Evolutionary conservation across 2,888 invertebrate genomes (phyloP).

Genomic region (Oligia latruncula): DNA sequence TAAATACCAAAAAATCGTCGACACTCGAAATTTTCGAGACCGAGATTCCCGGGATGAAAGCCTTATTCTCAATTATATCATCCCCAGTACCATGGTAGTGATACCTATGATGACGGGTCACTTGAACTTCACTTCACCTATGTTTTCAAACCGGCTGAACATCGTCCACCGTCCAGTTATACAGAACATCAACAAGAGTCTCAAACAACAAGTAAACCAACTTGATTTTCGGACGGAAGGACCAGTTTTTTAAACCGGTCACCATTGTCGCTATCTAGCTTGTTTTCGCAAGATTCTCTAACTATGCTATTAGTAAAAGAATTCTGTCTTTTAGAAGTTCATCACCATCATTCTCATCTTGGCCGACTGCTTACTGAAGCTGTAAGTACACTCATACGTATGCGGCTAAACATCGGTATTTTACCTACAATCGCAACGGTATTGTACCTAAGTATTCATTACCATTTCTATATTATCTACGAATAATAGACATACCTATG

Average conservation of each 20-base stretch:
- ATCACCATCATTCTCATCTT: background rate
- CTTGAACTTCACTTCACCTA: background rate
- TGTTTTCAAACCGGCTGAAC: background rate
- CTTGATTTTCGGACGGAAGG: slow-evolving; percentile 10
- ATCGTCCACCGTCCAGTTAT: background rate
- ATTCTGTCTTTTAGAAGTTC: background rate
- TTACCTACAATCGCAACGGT: background rate
- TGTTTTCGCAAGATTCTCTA: background rate
- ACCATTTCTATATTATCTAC: background rate
- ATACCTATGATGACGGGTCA: background rate
- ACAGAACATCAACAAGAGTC: background rate
- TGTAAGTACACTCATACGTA: background rate
- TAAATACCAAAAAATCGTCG: no score
- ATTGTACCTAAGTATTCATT: background rate
- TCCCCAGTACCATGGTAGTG: background rate
- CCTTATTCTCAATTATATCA: background rate
- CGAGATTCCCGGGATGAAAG: no score
- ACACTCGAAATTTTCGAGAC: no score
- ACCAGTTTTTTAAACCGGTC: slow-evolving; percentile 33
- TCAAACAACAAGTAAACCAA: background rate
- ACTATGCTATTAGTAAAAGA: background rate
- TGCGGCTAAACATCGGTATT: background rate
- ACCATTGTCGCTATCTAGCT: background rate
- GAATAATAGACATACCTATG: no score
- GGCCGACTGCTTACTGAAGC: background rate